Conservation (phyloP, 2,113 vertebrate species). For the Platichthys flesus region DNA sequence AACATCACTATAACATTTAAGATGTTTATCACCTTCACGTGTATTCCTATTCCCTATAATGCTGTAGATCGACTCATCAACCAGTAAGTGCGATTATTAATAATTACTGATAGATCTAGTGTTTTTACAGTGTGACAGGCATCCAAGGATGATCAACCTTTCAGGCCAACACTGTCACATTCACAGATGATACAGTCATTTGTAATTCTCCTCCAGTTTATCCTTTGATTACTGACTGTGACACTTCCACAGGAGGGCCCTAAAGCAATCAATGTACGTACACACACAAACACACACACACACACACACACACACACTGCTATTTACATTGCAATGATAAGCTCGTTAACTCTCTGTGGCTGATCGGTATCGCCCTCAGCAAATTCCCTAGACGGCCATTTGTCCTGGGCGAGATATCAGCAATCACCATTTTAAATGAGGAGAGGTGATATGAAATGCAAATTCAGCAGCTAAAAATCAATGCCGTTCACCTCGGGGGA, state of each 20-base stretch:
- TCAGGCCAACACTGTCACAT: conserved; percentile 25
- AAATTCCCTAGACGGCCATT: conserved; percentile 68
- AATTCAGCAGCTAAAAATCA: conserved; percentile 76
- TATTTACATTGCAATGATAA: conserved; percentile 80
- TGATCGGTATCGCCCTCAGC: conserved; percentile 73
- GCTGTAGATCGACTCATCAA: conserved; percentile 1
- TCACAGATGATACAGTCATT: conserved; percentile 31
- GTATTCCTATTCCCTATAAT: neutral
- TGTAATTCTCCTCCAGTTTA: conserved; percentile 62
- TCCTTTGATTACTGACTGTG: conserved; percentile 63
- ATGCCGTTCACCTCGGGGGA: conserved; percentile 59
- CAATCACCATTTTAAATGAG: conserved; percentile 80
- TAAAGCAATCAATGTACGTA: conserved; percentile 59
- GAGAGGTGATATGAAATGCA: conserved; percentile 77
- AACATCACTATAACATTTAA: too few relatives aligned
- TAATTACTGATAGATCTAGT: conserved; percentile 16
- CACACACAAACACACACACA: too few relatives aligned
- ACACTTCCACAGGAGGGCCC: conserved; percentile 61
- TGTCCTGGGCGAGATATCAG: conserved; percentile 73
- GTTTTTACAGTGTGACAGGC: conserved; percentile 18
- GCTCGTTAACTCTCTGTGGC: conserved; percentile 73
- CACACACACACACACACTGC: conserved; percentile 29
- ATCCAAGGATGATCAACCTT: conserved; percentile 23
- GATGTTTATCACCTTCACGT: neutral
- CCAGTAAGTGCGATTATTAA: neutral